A percentile compares a stretch with the other conserved stretches of the same genome.
Conservation (phyloP, 2,113 vertebrate species). For the Salvator merianae region DNA sequence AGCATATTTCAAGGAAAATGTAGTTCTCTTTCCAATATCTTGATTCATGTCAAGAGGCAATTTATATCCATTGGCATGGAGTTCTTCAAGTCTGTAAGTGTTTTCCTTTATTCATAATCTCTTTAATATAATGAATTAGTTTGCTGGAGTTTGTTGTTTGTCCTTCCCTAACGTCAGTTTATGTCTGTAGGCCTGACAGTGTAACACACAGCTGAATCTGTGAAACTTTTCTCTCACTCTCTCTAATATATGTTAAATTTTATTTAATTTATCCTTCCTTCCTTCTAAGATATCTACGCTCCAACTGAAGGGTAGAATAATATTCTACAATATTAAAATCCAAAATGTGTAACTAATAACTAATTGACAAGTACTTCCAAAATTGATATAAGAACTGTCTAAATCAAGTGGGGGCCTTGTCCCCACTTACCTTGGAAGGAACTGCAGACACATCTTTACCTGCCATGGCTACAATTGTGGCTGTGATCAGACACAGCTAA, state of each 20-base stretch:
- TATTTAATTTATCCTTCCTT: neutral
- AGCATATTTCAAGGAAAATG: neutral
- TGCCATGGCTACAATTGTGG: too few species aligned
- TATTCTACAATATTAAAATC: neutral
- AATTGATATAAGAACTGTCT: neutral
- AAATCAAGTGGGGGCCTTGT: too few species aligned
- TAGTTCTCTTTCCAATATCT: neutral
- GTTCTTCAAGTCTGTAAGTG: neutral
- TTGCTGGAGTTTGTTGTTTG: neutral
- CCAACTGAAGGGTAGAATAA: neutral
- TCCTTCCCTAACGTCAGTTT: rapidly evolving
- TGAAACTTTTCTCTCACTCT: neutral
- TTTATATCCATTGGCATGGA: neutral
- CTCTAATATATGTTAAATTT: neutral
- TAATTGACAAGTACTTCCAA: neutral
- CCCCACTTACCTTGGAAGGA: too few species aligned
- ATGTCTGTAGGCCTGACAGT: neutral
- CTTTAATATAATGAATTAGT: neutral
- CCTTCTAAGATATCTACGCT: neutral
- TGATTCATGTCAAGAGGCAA: neutral
- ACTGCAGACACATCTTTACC: too few species aligned
- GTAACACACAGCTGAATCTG: too few species aligned
- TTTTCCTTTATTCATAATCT: neutral
- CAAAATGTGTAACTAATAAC: neutral
- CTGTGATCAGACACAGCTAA: too few species aligned